A percentile compares a stretch with the other conserved stretches of the same genome.
phyloP scores from a whole-genome alignment of 2,797 vertebrate species.

The Setipinna tenuifilis region DNA sequence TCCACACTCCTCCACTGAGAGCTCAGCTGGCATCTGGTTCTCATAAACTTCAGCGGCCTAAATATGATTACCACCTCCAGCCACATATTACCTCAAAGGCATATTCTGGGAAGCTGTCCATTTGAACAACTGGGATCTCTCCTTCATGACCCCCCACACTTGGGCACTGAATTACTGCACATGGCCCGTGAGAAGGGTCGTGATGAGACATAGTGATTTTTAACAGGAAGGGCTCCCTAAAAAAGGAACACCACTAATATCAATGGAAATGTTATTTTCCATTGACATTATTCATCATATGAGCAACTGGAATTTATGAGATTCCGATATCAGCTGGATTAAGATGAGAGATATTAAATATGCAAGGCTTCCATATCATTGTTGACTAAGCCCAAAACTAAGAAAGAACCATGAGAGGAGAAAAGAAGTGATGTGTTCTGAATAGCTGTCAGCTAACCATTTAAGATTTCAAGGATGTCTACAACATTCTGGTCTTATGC shows the following conservation, averaged over 20 bases:
- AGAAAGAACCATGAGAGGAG: neutral
- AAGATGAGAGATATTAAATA: neutral
- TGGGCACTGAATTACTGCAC: neutral
- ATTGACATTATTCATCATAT: neutral
- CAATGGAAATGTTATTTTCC: neutral
- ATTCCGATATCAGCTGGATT: neutral
- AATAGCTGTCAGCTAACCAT: neutral
- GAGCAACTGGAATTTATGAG: neutral
- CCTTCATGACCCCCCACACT: too few species aligned
- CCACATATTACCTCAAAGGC: too few species aligned
- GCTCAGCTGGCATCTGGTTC: neutral
- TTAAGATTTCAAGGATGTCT: neutral
- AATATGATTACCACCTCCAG: neutral
- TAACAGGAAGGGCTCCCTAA: neutral
- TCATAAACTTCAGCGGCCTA: neutral
- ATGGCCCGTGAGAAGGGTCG: neutral
- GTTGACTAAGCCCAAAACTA: neutral
- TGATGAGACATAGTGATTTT: neutral
- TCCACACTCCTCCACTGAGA: neutral
- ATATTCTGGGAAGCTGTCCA: too few species aligned
- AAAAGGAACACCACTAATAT: neutral
- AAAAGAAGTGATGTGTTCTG: neutral
- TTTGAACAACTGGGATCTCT: too few species aligned
- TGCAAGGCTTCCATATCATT: conserved; percentile 9
- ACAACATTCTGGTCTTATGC: neutral